A percentile compares a stretch with the other conserved stretches of the same genome.
Evolutionary conservation across 2,888 invertebrate species (phyloP).

Genomic region (Meta bourneti): DNA sequence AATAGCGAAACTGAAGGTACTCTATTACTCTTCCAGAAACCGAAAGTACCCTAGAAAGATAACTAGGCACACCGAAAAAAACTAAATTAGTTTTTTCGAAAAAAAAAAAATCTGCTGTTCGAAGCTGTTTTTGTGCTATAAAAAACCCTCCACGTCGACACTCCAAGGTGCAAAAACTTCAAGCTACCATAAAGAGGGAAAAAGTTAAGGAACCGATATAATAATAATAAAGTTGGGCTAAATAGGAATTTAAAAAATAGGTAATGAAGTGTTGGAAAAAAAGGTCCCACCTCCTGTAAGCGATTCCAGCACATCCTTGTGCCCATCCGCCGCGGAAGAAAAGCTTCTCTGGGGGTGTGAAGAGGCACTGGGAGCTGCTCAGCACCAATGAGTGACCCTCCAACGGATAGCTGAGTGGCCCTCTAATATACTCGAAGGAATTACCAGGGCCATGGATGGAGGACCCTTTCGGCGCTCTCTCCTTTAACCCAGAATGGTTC

Average conservation of each 20-base stretch:
- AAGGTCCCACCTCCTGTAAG: conserved; percentile 63
- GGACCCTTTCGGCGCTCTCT: conserved; percentile 51
- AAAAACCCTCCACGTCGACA: conserved; percentile 42
- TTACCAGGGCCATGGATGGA: conserved; percentile 69
- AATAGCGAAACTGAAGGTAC: conserved; percentile 20
- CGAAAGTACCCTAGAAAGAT: conserved; percentile 9
- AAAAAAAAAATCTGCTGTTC: conserved; percentile 47
- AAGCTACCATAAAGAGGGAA: conserved; percentile 36
- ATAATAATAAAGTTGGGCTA: conserved; percentile 58
- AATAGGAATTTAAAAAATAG: conserved; percentile 16
- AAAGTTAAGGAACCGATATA: conserved; percentile 57
- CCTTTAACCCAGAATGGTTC: conserved; percentile 54
- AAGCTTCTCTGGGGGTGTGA: conserved; percentile 60
- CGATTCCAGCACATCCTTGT: conserved; percentile 49
- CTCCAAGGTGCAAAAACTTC: conserved; percentile 57
- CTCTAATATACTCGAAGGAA: conserved; percentile 76
- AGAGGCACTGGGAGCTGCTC: conserved; percentile 63
- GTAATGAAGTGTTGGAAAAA: conserved; percentile 64
- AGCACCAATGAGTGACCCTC: conserved; percentile 75
- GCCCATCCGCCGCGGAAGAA: conserved; percentile 54
- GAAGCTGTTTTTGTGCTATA: conserved; percentile 48
- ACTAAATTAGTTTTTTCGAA: conserved; percentile 4
- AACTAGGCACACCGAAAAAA: not conserved
- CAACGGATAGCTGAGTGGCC: conserved; percentile 57
- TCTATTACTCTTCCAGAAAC: conserved; percentile 31